These are phyloP conservation scores for Leucoraja erinaceus DNA, from an alignment of 2,113 vertebrate species.

Conservation along the genomic window DNA sequence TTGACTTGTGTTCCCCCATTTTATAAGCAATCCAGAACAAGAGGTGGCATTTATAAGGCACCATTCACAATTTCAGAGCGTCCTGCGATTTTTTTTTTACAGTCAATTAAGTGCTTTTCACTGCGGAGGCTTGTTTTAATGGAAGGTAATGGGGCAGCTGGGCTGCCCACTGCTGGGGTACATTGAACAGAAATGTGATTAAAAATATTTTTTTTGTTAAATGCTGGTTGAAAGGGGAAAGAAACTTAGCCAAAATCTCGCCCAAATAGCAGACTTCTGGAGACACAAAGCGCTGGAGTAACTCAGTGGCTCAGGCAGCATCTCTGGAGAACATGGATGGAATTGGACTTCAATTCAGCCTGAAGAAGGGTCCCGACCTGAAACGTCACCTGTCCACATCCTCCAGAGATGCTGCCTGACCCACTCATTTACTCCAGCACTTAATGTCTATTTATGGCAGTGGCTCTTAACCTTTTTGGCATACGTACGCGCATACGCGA, in stretches of 20 bases:
- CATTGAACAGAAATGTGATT: neutral
- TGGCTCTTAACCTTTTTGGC: too few species aligned
- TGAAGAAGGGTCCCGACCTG: too few species aligned
- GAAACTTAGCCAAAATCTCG: neutral
- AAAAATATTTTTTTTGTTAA: neutral
- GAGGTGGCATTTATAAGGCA: neutral
- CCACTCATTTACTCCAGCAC: too few species aligned
- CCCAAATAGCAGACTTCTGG: too few species aligned
- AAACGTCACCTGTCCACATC: too few species aligned
- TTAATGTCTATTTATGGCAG: too few species aligned
- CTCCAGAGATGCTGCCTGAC: too few species aligned
- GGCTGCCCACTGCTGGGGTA: neutral
- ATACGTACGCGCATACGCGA: too few species aligned
- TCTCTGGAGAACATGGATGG: too few species aligned
- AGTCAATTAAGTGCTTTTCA: neutral
- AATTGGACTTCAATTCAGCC: too few species aligned
- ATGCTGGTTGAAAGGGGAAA: neutral
- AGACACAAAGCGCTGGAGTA: neutral
- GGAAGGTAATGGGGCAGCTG: neutral
- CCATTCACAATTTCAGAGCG: slow-evolving; percentile 20
- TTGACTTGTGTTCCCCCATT: neutral
- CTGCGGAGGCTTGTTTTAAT: neutral
- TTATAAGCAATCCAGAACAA: neutral
- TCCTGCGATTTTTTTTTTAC: neutral
- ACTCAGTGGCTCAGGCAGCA: too few species aligned